Base-by-base conservation (phyloP, 37 sponge, comb jelly and placozoan species). In the Ianthella basta region DNA sequence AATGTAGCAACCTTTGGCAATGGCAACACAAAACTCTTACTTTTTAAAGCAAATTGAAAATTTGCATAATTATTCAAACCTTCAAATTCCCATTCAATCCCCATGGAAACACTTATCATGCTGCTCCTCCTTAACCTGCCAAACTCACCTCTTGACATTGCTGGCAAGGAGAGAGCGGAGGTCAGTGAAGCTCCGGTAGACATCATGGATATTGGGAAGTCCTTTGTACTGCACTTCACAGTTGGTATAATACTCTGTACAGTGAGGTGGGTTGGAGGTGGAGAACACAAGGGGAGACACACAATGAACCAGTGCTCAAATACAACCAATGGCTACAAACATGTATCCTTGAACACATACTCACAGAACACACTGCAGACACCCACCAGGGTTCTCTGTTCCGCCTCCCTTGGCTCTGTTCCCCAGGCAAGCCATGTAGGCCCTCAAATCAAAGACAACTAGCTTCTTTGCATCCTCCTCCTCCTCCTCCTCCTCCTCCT, bases 321-420 rank as follows among this genome's bases (percentile, higher is more conserved):
- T 44, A 44, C 50, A 44, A 44, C 8, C 50, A 44, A 44, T 8
- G 8, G 50, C 50, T n/a, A n/a, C n/a, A n/a, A n/a, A n/a, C n/a
- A n/a, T n/a, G n/a, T n/a, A n/a, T n/a, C n/a, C n/a, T n/a, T n/a
- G n/a, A n/a, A n/a, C n/a, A 66, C 68, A n/a, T 66, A 66, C 68
- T 24, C 30, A 29, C n/a, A 23, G 63, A 2, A 14, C 4, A 10
- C 10, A 61, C 63, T 29, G n/a, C 34, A 69, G 10, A 5, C 16
- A 27, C 81, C 65, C 19, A 95, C 96, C 96, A 82, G 79, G 38
- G 65, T 85, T 87, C 79, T 96, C 96, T 60, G 84, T 83, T 19
- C 96, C 96, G 40, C 98, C 98, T 10, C 98, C 96, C 68, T 93
- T 95, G 19, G 91, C 92, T 56, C 91, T 85, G 90, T 97, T 97